Evolutionary conservation across 2,797 vertebrate genomes (phyloP).

Genomic region (Clamator glandarius): DNA sequence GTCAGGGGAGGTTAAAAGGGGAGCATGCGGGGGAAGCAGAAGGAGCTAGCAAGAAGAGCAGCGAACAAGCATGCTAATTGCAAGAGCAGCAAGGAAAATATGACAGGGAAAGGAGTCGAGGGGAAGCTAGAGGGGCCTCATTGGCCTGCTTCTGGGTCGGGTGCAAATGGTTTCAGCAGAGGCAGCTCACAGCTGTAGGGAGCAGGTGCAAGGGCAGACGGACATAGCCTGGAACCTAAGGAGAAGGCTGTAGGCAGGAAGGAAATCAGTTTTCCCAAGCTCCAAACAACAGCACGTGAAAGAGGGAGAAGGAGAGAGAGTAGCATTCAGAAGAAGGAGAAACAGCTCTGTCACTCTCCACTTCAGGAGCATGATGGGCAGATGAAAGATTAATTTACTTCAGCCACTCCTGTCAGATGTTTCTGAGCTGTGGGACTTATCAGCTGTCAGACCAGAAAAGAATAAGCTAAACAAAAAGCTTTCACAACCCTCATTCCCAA

Average conservation of each 20-base stretch:
- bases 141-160: conserved; percentile 73
- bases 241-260: conserved; percentile 77
- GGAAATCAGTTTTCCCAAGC: conserved; percentile 81
- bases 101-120: conserved; percentile 52
- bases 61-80: conserved; percentile 74
- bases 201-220: conserved; percentile 79
- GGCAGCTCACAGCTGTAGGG: conserved; percentile 76
- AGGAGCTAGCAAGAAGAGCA: not conserved
- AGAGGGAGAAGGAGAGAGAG: conserved; percentile 22
- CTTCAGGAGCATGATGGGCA: conserved; percentile 73
- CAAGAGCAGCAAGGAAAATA: conserved; percentile 71
- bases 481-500: conserved; percentile 61
- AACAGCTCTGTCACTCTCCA: conserved; percentile 61
- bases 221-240: conserved; percentile 71
- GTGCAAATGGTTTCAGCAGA: conserved; percentile 79
- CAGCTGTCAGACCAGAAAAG: conserved; percentile 72
- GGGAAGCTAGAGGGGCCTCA: conserved; percentile 69
- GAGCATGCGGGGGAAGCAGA: conserved; percentile 48
- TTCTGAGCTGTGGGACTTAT: conserved; percentile 72
- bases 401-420: conserved; percentile 61
- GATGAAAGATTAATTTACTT: conserved; percentile 71
- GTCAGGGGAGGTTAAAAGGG: not conserved
- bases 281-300: conserved; percentile 68
- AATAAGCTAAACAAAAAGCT: conserved; percentile 74
- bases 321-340: not conserved